Evolutionary conservation across 1,140 invertebrate species (phyloP), one percentile per base, ranked within the genome.

Genomic region (Caerostris darwini): DNA sequence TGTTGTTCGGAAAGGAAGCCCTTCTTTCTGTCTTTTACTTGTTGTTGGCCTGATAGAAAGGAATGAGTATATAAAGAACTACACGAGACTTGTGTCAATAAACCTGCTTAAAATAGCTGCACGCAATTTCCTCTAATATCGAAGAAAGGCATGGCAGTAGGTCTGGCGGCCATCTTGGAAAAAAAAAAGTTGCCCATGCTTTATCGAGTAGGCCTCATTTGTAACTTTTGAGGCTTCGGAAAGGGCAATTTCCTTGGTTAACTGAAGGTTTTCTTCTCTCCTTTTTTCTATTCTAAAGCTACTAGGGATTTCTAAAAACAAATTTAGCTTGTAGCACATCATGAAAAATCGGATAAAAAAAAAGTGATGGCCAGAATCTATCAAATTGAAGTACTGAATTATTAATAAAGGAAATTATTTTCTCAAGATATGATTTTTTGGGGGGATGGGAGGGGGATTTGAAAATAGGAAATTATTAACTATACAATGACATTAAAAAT

Each of bases 41-140:
- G 86, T 67, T 88, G 86, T 88, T 8, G 34, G 12, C 59, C 86
- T 88, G 59, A 88, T 88, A 88, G 86, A 88, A 67, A 88, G 86
- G 59, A 88, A 88, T 88, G 86, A 64, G 86, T 17, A 64, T 59
- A 88, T 88, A 88, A 88, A 88, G 86, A 88, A 88, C 58, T 67
- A 57, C 58, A 67, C 19, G 59, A 12, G 56, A 64, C 86, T 54
- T 88, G 86, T 88, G 59, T 88, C 86, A 88, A 88, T 88, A 88
- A 88, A 67, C 86, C 86, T 67, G 59, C 86, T 88, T 88, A 88
- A 88, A 88, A 88, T 88, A 88, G 86, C 86, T 67, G 86, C 86
- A 88, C 86, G 86, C 86, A 88, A 88, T 88, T 88, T 88, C 59
- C 86, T 88, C 86, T 67, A 56, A 88, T 67, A 67, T 53, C 50